Evolutionary conservation across 92 coral and sea anemone genomes (phyloP).

Genomic region (Parazoanthus swiftii): DNA sequence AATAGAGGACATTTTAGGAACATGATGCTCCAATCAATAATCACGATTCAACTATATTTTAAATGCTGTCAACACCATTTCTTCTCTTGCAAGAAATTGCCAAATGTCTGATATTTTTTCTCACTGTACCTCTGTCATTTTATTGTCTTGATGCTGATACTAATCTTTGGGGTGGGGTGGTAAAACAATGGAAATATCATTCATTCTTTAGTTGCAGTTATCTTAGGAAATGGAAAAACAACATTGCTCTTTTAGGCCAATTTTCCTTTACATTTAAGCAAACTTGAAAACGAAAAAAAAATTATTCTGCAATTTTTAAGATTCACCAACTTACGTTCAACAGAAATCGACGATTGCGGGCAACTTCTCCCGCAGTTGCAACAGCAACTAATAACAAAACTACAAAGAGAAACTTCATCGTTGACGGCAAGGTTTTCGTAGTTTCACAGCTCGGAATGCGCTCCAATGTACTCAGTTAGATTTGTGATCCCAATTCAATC

Average conservation of each 20-base stretch:
- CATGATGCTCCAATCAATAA: too few species aligned
- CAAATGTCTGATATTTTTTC: too few species aligned
- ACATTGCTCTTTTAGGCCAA: neutral
- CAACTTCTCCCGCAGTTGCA: constrained; percentile 17
- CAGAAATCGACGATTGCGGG: constrained; percentile 2
- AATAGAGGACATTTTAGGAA: too few species aligned
- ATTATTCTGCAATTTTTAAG: neutral
- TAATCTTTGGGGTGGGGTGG: too few species aligned
- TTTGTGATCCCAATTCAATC: neutral
- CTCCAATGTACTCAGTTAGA: neutral
- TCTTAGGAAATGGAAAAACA: too few species aligned
- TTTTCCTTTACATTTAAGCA: neutral
- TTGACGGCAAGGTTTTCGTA: neutral
- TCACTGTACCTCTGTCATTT: too few species aligned
- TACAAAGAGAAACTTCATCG: constrained; percentile 1
- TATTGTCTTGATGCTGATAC: too few species aligned
- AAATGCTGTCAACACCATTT: too few species aligned
- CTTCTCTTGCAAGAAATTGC: too few species aligned
- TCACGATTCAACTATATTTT: too few species aligned
- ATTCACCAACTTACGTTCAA: neutral
- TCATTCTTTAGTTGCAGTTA: too few species aligned
- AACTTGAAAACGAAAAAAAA: neutral
- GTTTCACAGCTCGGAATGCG: neutral
- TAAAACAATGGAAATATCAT: too few species aligned
- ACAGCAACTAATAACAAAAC: constrained; percentile 2